Evolutionary conservation across 2,888 invertebrate genomes (phyloP).

Genomic region (Aporophyla lueneburgensis): DNA sequence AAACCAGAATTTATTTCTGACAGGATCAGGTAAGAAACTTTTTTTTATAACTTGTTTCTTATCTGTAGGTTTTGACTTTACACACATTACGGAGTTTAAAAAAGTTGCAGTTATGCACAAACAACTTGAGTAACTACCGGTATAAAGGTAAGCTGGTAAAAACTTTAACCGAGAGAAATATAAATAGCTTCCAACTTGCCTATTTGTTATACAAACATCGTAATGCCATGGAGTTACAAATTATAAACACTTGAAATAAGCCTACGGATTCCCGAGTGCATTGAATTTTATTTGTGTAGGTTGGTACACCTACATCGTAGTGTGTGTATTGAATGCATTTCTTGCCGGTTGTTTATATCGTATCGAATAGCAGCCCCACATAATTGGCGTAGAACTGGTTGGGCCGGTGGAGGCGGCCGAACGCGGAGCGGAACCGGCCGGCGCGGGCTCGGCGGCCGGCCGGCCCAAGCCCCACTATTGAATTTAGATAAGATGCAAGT

Average conservation of each 20-base stretch:
- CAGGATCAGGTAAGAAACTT: conserved; percentile 93
- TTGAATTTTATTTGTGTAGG: conserved; percentile 62
- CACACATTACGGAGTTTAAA: conserved; percentile 13
- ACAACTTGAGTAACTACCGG: conserved; percentile 29
- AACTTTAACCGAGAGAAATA: conserved; percentile 34
- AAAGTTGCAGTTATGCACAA: conserved; percentile 32
- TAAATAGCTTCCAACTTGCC: conserved; percentile 17
- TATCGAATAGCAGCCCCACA: conserved; percentile 73
- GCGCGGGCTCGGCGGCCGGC: conserved; percentile 56
- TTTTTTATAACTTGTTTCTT: conserved; percentile 39
- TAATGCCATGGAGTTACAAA: conserved; percentile 42
- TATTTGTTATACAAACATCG: conserved; percentile 14
- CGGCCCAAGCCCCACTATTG: conserved; percentile 72
- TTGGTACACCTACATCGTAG: conserved; percentile 56
- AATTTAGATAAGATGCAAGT: conserved; percentile 78
- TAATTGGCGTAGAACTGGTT: conserved; percentile 77
- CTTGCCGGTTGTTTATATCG: conserved; percentile 75
- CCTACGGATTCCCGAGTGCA: conserved; percentile 50
- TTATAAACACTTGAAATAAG: conserved; percentile 43
- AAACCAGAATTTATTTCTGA: conserved; percentile 95
- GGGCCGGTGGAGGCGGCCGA: conserved; percentile 61
- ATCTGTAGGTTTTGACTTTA: conserved; percentile 15
- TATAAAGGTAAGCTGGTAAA: conserved; percentile 23
- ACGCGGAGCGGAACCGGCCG: conserved; percentile 75
- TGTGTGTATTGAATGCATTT: conserved; percentile 73